Conservation (phyloP, 64 coral and sea anemone species). For the Montipora foliosa region DNA sequence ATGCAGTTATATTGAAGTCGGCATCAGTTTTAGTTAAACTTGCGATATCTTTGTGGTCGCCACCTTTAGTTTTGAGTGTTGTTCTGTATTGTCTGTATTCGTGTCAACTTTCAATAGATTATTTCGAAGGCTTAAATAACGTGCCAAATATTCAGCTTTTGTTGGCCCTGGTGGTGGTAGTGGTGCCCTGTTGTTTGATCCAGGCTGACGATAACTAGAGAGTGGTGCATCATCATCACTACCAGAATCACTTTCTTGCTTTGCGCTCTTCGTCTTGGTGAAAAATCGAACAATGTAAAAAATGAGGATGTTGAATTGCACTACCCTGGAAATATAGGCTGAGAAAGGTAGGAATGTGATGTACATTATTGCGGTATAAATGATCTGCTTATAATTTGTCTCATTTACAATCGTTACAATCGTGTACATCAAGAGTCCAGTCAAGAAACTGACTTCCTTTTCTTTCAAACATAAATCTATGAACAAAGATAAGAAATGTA, state of each 20-base stretch:
- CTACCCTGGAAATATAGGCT: neutral
- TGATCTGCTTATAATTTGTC: slow-evolving; percentile 2
- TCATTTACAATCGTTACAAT: slow-evolving; percentile 27
- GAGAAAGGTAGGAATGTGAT: slow-evolving; percentile 1
- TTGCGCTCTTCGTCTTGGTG: neutral
- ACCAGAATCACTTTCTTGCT: neutral
- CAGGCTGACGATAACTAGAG: neutral
- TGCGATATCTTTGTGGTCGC: too few species aligned
- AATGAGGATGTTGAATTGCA: neutral
- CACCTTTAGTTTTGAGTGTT: neutral
- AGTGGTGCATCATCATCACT: neutral
- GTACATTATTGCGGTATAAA: neutral
- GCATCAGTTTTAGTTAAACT: neutral
- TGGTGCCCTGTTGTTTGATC: neutral
- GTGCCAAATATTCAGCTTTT: neutral
- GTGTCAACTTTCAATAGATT: neutral
- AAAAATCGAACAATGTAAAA: neutral
- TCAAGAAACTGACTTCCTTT: too few species aligned
- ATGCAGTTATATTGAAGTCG: neutral
- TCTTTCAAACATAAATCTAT: too few species aligned
- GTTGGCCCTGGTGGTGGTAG: neutral
- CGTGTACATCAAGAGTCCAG: neutral
- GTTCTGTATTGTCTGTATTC: neutral
- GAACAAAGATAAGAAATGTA: too few species aligned
- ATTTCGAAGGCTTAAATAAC: neutral